Percentiles rank a stretch among this genome's conserved stretches.
These are phyloP conservation scores for Antennarius striatus DNA, from an alignment of 2,113 vertebrate genomes.

Conservation along the genomic window DNA sequence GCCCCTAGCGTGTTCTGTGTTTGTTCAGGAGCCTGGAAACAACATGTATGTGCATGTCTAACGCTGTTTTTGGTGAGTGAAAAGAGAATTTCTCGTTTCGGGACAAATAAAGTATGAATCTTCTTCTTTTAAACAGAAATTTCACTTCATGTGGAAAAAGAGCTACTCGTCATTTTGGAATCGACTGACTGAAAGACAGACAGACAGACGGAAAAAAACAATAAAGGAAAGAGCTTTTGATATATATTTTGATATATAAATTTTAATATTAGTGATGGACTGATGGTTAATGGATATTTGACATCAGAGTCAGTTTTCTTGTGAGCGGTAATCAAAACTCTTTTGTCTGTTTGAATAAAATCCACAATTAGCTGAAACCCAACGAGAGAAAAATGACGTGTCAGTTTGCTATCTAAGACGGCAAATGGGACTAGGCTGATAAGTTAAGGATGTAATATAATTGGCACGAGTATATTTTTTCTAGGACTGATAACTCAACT, in stretches of 20 bases:
- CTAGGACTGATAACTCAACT: conserved; percentile 12
- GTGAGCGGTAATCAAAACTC: conserved; percentile 29
- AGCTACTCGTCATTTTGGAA: no score
- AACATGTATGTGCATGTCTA: no score
- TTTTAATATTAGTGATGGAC: conserved; percentile 24
- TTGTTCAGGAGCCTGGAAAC: no score
- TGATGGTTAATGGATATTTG: conserved; percentile 27
- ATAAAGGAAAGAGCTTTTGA: neutral
- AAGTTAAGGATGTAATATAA: conserved; percentile 58
- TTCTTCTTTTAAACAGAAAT: no score
- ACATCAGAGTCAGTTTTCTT: neutral
- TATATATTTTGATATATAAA: neutral
- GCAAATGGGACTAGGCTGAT: conserved; percentile 27
- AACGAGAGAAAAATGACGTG: conserved; percentile 18
- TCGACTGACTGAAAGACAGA: no score
- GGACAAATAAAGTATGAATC: no score
- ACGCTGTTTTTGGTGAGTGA: no score
- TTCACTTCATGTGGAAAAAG: no score
- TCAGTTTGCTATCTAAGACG: conserved; percentile 18
- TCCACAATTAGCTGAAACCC: conserved; percentile 44
- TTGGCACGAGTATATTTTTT: conserved; percentile 47
- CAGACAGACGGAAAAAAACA: conserved; percentile 11
- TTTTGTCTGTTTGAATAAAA: conserved; percentile 20
- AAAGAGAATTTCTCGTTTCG: no score
- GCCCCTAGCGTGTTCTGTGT: no score